Evolutionary conservation across 2,888 invertebrate species (phyloP), one percentile per base, ranked within the genome.

Genomic region (Dromius quadrimaculatus): DNA sequence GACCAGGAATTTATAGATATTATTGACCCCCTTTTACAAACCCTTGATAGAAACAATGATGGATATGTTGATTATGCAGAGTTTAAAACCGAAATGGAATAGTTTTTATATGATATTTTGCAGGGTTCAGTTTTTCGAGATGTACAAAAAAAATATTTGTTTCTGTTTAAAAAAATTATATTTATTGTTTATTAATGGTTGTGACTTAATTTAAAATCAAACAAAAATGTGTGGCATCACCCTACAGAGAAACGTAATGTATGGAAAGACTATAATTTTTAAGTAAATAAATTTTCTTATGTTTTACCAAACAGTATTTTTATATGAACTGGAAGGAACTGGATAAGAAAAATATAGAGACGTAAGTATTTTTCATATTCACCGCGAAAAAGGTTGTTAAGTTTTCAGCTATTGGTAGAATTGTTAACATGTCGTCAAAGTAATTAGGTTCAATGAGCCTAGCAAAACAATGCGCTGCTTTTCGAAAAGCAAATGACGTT

Each of bases 11-110:
- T 91, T 0, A 83, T 84, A 72, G 80, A 81, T 1, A 79, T 87
- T 0, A 77, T 90, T 36, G 92, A 92, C 76, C 84, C 87, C 6
- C 89, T 91, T 0, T 79, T 94, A 20, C 83, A 83, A 11, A 83
- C 86, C 68, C 87, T 90, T 71, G 94, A 94, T 77, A 77, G 84
- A 20, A 89, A 94, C 78, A 84, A 85, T 19, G 94, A 94, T 76
- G 94, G 94, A 0, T 92, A 84, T 77, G 86, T 94, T 32, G 90
- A 87, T 74, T 91, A 89, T 77, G 75, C 83, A 2, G 90, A 91
- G 78, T 90, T 86, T 76, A 84, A 73, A 72, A 74, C 63, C 36
- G 50, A 69, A 65, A 65, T 65, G 38, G 45, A 65, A 65, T 20
- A 34, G 38, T 50, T 36, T 32, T 22, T 17, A 38, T 41, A 62